A percentile compares a stretch with the other conserved stretches of the same genome.
These are phyloP conservation scores for Camponotus floridanus DNA, from an alignment of 1,140 invertebrate genomes.

Conservation along the genomic window DNA sequence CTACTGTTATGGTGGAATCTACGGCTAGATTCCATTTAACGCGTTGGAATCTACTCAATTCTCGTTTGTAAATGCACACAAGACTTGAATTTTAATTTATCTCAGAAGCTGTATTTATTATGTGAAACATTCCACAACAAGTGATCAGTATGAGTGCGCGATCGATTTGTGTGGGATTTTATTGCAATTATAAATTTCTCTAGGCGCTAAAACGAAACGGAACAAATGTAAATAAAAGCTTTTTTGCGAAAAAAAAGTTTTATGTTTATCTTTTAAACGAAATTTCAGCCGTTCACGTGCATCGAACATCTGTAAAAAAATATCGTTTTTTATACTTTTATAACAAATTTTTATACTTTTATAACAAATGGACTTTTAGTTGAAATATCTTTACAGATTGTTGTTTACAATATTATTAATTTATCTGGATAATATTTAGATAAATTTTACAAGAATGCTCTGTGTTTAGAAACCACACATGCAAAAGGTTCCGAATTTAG, in stretches of 20 bases:
- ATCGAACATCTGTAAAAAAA: background rate
- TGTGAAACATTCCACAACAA: conserved; percentile 73
- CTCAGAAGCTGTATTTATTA: conserved; percentile 74
- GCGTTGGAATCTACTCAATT: conserved; percentile 56
- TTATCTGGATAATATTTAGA: conserved; percentile 18
- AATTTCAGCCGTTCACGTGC: conserved; percentile 1
- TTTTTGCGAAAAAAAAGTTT: conserved; percentile 72
- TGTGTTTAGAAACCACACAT: conserved; percentile 1
- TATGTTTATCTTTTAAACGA: conserved; percentile 40
- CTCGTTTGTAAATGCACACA: conserved; percentile 71
- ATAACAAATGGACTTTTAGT: conserved; percentile 32
- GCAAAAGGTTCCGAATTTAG: conserved; percentile 56
- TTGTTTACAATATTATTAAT: conserved; percentile 39
- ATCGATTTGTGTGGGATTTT: conserved; percentile 72
- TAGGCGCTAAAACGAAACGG: conserved; percentile 68
- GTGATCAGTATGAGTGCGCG: conserved; percentile 65
- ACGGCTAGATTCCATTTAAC: conserved; percentile 50
- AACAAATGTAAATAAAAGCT: conserved; percentile 78
- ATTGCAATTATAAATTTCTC: conserved; percentile 76
- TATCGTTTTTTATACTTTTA: conserved; percentile 27
- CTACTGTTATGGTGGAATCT: conserved; percentile 65
- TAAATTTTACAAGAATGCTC: conserved; percentile 4
- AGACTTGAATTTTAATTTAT: conserved; percentile 76
- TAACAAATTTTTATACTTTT: conserved; percentile 51
- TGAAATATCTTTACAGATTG: conserved; percentile 22